Percentiles rank a stretch among this genome's conserved stretches.
These are phyloP conservation scores for Pogonomyrmex californicus DNA, from an alignment of 1,140 invertebrate genomes.

Conservation along the genomic window DNA sequence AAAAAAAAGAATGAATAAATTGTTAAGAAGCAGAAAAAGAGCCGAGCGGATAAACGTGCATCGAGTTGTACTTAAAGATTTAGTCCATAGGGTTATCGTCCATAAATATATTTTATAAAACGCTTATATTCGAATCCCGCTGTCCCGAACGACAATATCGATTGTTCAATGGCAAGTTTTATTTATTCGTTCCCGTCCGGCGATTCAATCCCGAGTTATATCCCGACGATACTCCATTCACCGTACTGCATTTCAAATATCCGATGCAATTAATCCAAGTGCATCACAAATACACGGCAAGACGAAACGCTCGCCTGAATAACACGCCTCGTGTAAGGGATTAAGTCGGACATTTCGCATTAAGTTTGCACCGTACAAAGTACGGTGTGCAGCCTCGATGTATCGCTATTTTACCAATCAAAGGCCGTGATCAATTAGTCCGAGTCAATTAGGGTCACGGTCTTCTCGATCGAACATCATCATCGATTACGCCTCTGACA, in stretches of 20 bases:
- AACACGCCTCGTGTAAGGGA: background rate
- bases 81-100: background rate
- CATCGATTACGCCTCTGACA: background rate
- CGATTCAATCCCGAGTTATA: conserved; percentile 27
- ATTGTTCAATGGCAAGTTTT: conserved; percentile 28
- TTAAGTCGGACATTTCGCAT: conserved; percentile 29
- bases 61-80: conserved; percentile 18
- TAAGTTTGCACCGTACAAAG: background rate
- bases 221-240: conserved; percentile 19
- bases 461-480: background rate
- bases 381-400: background rate
- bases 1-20: background rate
- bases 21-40: background rate
- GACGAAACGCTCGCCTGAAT: conserved; percentile 1
- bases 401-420: conserved; percentile 27
- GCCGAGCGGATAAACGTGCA: background rate
- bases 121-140: background rate
- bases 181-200: conserved; percentile 11
- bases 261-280: conserved; percentile 40
- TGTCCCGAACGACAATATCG: background rate
- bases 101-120: conserved; percentile 43
- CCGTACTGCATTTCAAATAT: conserved; percentile 7
- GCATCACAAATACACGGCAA: conserved; percentile 9
- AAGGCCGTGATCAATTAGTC: conserved; percentile 1
- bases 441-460: conserved; percentile 16